A percentile compares a stretch with the other conserved stretches of the same genome.
phyloP scores from a whole-genome alignment of 1,140 invertebrate species.

The Conus ventricosus region DNA sequence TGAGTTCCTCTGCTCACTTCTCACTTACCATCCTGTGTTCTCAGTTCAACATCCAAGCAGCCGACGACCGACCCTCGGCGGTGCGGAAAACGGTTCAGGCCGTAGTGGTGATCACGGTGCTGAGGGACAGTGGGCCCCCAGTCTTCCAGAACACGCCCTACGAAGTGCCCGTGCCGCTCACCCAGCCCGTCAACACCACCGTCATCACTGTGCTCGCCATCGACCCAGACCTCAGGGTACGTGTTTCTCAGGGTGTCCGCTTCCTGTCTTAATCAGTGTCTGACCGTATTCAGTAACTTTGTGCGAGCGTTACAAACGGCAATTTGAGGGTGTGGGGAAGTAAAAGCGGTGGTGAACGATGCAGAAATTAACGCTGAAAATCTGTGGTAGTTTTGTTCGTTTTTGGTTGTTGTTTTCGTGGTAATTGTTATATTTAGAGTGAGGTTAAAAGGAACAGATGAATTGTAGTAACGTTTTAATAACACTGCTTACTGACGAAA shows the following conservation, averaged over 20 bases:
- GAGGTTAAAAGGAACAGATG: too few relatives aligned
- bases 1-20: not conserved
- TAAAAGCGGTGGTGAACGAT: too few relatives aligned
- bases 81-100: constrained; percentile 31
- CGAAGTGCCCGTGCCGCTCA: constrained; percentile 42
- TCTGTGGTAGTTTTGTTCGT: too few relatives aligned
- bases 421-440: too few relatives aligned
- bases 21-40: constrained; percentile 10
- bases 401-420: too few relatives aligned
- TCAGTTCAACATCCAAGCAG: constrained; percentile 52
- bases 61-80: constrained; percentile 40
- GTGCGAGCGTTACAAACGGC: too few relatives aligned
- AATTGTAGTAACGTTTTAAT: too few relatives aligned
- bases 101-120: constrained; percentile 44
- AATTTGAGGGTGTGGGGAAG: too few relatives aligned
- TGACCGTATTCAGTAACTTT: too few relatives aligned
- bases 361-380: too few relatives aligned
- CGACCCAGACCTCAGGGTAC: constrained; percentile 49
- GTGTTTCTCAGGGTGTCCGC: not conserved
- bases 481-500: too few relatives aligned
- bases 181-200: constrained; percentile 46
- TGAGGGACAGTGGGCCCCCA: constrained; percentile 50
- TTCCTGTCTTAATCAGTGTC: too few relatives aligned
- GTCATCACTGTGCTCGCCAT: constrained; percentile 51
- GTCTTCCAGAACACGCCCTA: constrained; percentile 51